These are phyloP conservation scores for Gnathonemus longibarbis DNA, from an alignment of 2,113 vertebrate species.

Conservation along the genomic window DNA sequence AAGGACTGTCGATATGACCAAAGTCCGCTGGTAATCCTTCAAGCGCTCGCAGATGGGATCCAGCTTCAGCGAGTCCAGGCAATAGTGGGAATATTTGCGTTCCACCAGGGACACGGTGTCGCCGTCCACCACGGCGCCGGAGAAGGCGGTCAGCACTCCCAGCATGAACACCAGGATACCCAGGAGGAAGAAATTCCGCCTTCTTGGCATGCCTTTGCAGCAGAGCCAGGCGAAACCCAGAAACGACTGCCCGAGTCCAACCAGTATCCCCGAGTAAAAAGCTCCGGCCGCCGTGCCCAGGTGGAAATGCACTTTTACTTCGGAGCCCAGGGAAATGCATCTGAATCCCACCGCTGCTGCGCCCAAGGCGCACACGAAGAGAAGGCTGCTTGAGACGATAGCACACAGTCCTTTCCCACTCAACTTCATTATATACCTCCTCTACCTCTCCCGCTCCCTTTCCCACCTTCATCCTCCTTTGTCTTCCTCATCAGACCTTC, in stretches of 20 bases:
- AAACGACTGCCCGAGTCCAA: conserved; percentile 75
- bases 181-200: conserved; percentile 83
- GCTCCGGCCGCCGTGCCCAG: conserved; percentile 78
- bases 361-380: conserved; percentile 85
- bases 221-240: conserved; percentile 76
- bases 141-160: conserved; percentile 87
- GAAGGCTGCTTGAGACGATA: conserved; percentile 82
- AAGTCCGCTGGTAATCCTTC: conserved; percentile 78
- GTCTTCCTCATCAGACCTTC: conserved; percentile 65
- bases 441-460: conserved; percentile 64
- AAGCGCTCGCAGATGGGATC: conserved; percentile 73
- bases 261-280: conserved; percentile 86
- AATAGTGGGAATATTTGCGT: conserved; percentile 85
- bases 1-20: conserved; percentile 82
- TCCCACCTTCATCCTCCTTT: conserved; percentile 75
- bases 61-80: conserved; percentile 56
- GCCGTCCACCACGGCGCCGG: conserved; percentile 89
- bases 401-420: conserved; percentile 88
- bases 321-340: conserved; percentile 81
- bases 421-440: conserved; percentile 92
- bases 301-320: conserved; percentile 80
- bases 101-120: conserved; percentile 86
- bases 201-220: conserved; percentile 67
- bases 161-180: conserved; percentile 83
- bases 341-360: conserved; percentile 83